Percentiles rank a stretch among this genome's conserved stretches.
These are phyloP conservation scores for Drosophila leonis DNA, from an alignment of 2,888 invertebrate species.

Conservation along the genomic window DNA sequence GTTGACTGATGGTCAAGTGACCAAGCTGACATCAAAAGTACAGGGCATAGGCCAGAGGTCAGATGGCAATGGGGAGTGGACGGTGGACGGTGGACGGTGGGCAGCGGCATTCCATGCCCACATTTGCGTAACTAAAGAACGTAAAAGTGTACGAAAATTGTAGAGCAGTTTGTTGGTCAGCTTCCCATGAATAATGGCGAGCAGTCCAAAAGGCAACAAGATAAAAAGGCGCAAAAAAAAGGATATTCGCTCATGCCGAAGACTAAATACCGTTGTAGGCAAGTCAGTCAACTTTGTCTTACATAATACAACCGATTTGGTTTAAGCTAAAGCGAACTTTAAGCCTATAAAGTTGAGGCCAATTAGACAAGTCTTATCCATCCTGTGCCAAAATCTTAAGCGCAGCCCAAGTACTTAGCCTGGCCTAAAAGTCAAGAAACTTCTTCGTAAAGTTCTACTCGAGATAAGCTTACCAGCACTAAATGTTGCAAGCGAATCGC, in stretches of 20 bases:
- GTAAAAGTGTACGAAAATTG: slow-evolving; percentile 17
- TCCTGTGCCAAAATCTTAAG: not conserved
- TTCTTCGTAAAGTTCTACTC: not conserved
- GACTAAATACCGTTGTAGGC: not conserved
- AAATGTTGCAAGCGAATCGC: not conserved
- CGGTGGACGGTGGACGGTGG: slow-evolving; percentile 3
- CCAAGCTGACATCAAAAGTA: slow-evolving; percentile 16
- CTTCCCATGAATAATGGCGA: slow-evolving; percentile 35
- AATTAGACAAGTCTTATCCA: not conserved
- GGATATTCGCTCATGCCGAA: not conserved
- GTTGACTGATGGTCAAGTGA: slow-evolving; percentile 46
- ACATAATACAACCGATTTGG: not conserved
- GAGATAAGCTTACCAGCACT: not conserved
- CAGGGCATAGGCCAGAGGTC: slow-evolving; percentile 2
- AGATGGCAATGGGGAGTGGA: slow-evolving; percentile 4
- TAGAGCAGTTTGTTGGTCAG: slow-evolving; percentile 9
- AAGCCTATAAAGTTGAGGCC: not conserved
- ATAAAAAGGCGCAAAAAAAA: not conserved
- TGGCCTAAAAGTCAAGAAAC: not conserved
- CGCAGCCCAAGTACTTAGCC: not conserved
- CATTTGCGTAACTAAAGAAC: slow-evolving; percentile 21
- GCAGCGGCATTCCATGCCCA: not conserved
- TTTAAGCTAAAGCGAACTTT: not conserved
- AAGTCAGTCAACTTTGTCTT: not conserved
- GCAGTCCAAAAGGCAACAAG: slow-evolving; percentile 1